Percentiles rank a stretch among this genome's conserved stretches.
Evolutionary conservation across 2,113 vertebrate genomes (phyloP).

Genomic region (Pseudorhombus dupliciocellatus): DNA sequence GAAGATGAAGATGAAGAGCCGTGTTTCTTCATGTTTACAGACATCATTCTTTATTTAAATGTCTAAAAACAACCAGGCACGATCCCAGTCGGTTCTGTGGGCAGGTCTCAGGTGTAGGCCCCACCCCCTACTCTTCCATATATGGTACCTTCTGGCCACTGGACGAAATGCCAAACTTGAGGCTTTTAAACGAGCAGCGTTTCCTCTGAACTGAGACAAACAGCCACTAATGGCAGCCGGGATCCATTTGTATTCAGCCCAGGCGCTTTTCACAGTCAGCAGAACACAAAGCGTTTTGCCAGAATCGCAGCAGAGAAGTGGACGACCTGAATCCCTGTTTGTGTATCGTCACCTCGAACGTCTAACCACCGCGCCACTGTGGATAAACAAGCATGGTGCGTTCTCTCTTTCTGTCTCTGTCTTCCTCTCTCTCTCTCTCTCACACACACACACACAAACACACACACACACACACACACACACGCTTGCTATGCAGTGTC

Average conservation of each 20-base stretch:
- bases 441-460: slow-evolving; percentile 1
- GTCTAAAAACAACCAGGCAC: not conserved
- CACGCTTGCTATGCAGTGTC: slow-evolving; percentile 38
- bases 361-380: slow-evolving; percentile 1
- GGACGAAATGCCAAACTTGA: too few relatives aligned
- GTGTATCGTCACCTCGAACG: slow-evolving; percentile 5
- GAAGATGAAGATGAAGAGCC: not conserved
- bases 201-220: slow-evolving; percentile 1
- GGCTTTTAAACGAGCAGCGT: not conserved
- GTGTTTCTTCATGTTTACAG: not conserved
- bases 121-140: too few relatives aligned
- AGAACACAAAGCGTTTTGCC: slow-evolving; percentile 11
- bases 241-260: slow-evolving; percentile 32
- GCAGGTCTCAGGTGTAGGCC: too few relatives aligned
- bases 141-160: too few relatives aligned
- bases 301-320: slow-evolving; percentile 42
- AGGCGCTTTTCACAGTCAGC: slow-evolving; percentile 17
- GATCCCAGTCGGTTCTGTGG: too few relatives aligned
- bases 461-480: not conserved
- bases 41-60: too few relatives aligned
- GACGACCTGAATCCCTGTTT: slow-evolving; percentile 14
- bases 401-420: slow-evolving; percentile 14
- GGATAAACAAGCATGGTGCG: slow-evolving; percentile 11
- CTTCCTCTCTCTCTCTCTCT: not conserved
- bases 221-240: not conserved